Evolutionary conservation across 2,888 invertebrate genomes (phyloP).

Genomic region (Eupithecia dodoneata): DNA sequence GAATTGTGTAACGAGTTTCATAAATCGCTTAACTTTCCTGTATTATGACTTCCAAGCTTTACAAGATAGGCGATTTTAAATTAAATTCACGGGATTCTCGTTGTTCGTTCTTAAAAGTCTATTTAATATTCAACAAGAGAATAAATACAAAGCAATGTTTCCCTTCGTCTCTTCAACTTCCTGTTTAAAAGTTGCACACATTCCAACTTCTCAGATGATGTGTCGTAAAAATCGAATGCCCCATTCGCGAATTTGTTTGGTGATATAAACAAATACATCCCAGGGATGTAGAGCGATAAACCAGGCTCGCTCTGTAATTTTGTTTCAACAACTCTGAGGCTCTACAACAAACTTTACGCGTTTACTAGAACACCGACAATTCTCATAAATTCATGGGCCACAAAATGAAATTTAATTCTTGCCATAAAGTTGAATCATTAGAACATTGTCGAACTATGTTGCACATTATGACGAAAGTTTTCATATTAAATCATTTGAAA

Average conservation of each 20-base stretch:
- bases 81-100: slow-evolving; percentile 14
- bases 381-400: slow-evolving; percentile 68
- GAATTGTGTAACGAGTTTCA: slow-evolving; percentile 48
- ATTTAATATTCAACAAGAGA: slow-evolving; percentile 10
- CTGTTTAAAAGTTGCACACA: slow-evolving; percentile 13
- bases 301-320: slow-evolving; percentile 70
- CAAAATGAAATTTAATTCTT: slow-evolving; percentile 70
- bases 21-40: slow-evolving; percentile 46
- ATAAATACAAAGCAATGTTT: slow-evolving; percentile 9
- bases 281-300: slow-evolving; percentile 57
- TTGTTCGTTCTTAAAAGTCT: slow-evolving; percentile 1
- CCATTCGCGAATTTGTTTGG: slow-evolving; percentile 36
- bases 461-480: slow-evolving; percentile 41
- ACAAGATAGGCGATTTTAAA: slow-evolving; percentile 40
- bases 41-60: slow-evolving; percentile 43
- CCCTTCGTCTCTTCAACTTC: slow-evolving; percentile 5
- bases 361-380: slow-evolving; percentile 65
- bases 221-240: slow-evolving; percentile 32
- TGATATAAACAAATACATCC: slow-evolving; percentile 36
- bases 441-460: slow-evolving; percentile 45
- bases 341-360: slow-evolving; percentile 67
- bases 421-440: slow-evolving; percentile 53
- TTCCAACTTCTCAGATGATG: slow-evolving; percentile 19
- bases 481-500: slow-evolving; percentile 36
- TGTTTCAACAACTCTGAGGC: slow-evolving; percentile 69